phyloP scores from a whole-genome alignment of 53 echinoderm and acorn worm genomes.

The Echinarachnius parma region DNA sequence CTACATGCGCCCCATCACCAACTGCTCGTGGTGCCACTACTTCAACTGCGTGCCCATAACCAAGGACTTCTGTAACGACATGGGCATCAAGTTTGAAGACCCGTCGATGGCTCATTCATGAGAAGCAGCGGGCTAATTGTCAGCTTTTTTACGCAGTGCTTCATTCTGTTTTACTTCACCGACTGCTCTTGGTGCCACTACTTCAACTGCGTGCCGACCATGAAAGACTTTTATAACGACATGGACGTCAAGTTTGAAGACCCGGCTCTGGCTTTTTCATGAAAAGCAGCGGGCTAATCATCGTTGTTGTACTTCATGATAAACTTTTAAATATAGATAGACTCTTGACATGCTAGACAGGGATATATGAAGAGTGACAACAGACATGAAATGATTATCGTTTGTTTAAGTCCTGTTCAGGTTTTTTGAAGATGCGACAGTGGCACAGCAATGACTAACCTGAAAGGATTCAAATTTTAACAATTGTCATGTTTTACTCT shows the following conservation, averaged over 20 bases:
- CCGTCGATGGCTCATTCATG: not conserved
- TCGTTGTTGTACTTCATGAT: no score
- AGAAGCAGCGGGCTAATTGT: slow-evolving; percentile 58
- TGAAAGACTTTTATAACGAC: slow-evolving; percentile 87
- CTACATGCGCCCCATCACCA: slow-evolving; percentile 73
- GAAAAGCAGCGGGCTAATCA: no score
- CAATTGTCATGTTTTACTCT: no score
- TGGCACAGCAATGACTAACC: no score
- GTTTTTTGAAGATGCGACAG: no score
- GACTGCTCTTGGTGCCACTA: slow-evolving; percentile 90
- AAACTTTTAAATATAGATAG: no score
- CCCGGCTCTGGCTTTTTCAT: no score
- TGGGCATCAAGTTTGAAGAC: slow-evolving; percentile 73
- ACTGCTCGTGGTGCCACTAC: slow-evolving; percentile 89
- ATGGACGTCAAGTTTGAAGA: slow-evolving; percentile 79
- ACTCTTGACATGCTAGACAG: no score
- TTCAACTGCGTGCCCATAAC: slow-evolving; percentile 98
- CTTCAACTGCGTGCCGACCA: slow-evolving; percentile 96
- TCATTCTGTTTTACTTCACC: slow-evolving; percentile 81
- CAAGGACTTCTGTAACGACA: slow-evolving; percentile 89
- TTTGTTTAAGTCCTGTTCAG: no score
- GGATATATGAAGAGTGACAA: no score
- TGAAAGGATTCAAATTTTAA: no score
- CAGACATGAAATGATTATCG: no score
- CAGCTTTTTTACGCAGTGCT: slow-evolving; percentile 67